phyloP scores from a whole-genome alignment of 2,888 invertebrate genomes.

The Dasysyrphus tricinctus region DNA sequence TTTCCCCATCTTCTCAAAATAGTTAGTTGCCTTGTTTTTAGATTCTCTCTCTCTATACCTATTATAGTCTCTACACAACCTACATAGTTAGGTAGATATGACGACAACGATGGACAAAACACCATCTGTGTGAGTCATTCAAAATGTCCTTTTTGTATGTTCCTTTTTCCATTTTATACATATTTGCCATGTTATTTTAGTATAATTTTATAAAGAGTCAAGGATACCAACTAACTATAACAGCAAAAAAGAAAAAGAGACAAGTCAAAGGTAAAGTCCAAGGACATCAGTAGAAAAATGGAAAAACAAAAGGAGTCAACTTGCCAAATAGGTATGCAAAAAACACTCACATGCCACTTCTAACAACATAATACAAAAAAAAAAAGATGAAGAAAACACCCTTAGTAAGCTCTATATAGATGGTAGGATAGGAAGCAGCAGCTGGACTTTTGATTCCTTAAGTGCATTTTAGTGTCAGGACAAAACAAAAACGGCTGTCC shows the following conservation, averaged over 20 bases:
- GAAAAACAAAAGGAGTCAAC: slow-evolving; percentile 26
- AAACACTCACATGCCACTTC: slow-evolving; percentile 43
- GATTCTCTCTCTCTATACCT: no score
- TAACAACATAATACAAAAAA: slow-evolving; percentile 19
- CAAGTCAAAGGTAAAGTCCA: slow-evolving; percentile 67
- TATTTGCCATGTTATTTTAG: slow-evolving; percentile 34
- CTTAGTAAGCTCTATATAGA: background rate
- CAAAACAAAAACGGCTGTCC: slow-evolving; percentile 42
- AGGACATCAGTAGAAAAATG: slow-evolving; percentile 41
- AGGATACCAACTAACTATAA: slow-evolving; percentile 40
- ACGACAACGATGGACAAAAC: slow-evolving; percentile 25
- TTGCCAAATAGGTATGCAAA: slow-evolving; percentile 57
- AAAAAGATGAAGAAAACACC: slow-evolving; percentile 21
- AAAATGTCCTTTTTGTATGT: slow-evolving; percentile 52
- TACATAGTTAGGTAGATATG: background rate
- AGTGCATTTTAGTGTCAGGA: slow-evolving; percentile 65
- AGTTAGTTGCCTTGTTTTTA: background rate
- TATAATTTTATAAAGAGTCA: slow-evolving; percentile 61
- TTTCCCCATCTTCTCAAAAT: slow-evolving; percentile 29
- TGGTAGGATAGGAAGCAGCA: slow-evolving; percentile 24
- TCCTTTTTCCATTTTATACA: background rate
- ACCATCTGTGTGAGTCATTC: slow-evolving; percentile 68
- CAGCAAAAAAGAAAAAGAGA: slow-evolving; percentile 8
- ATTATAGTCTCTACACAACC: background rate
- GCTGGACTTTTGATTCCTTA: slow-evolving; percentile 71